These are phyloP conservation scores for Pleuronectes platessa DNA, from an alignment of 2,113 vertebrate genomes.

Conservation along the genomic window DNA sequence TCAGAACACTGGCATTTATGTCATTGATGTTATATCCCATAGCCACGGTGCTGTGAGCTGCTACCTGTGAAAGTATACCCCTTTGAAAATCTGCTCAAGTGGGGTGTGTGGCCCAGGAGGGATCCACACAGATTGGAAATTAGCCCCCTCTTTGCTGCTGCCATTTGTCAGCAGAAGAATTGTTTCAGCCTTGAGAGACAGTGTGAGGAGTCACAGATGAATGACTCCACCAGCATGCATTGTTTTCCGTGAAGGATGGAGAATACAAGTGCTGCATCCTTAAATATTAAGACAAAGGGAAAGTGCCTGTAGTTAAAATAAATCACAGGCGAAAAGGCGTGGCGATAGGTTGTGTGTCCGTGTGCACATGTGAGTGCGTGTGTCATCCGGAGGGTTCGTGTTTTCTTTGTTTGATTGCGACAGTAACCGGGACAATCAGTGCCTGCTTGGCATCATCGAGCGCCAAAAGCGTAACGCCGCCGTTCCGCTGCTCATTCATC, in stretches of 20 bases:
- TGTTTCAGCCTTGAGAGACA: conserved; percentile 70
- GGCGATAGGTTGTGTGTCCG: conserved; percentile 1
- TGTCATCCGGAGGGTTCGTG: conserved; percentile 23
- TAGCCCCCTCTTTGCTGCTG: conserved; percentile 32
- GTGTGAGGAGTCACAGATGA: conserved; percentile 65
- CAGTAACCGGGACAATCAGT: conserved; percentile 63
- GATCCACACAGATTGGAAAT: conserved; percentile 51
- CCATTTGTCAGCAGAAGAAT: conserved; percentile 64
- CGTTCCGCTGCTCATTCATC: conserved; percentile 71
- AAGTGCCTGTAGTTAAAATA: conserved; percentile 34
- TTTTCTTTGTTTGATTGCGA: conserved; percentile 64
- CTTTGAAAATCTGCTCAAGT: conserved; percentile 29
- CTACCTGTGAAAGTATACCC: conserved; percentile 48
- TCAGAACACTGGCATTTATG: conserved; percentile 66
- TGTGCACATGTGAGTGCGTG: not conserved
- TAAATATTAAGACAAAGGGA: conserved; percentile 49
- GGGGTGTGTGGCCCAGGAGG: conserved; percentile 36
- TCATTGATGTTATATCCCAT: conserved; percentile 50
- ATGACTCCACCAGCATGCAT: conserved; percentile 60
- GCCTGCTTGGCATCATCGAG: conserved; percentile 56
- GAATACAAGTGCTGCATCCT: conserved; percentile 40
- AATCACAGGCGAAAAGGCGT: conserved; percentile 54
- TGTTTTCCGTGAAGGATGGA: conserved; percentile 64
- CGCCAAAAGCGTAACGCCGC: conserved; percentile 49
- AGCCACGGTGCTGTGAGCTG: conserved; percentile 32